Evolutionary conservation across 2,113 vertebrate genomes (phyloP).

Genomic region (Pterocles orientalis): DNA sequence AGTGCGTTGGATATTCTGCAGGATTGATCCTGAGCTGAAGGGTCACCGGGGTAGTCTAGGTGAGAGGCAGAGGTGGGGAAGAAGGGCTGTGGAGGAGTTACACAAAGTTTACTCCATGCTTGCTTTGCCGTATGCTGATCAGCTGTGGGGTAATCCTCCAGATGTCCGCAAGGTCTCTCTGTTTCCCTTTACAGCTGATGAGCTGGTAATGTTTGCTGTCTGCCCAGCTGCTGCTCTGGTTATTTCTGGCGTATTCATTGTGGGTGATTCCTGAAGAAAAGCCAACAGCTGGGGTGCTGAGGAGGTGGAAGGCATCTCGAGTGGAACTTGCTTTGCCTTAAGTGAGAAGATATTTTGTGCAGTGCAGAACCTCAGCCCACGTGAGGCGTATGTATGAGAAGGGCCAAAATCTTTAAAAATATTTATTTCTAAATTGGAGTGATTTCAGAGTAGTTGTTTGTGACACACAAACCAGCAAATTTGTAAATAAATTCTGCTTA

Average conservation of each 20-base stretch:
- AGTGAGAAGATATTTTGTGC: not conserved
- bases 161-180: fast-evolving
- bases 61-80: not conserved
- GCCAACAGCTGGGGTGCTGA: not conserved
- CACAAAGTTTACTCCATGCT: not conserved
- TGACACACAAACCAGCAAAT: not conserved
- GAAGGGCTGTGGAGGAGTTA: not conserved
- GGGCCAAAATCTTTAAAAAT: not conserved
- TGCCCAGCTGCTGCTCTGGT: not conserved
- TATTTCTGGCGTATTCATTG: not conserved
- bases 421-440: not conserved
- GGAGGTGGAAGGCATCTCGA: not conserved
- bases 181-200: not conserved
- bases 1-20: not conserved
- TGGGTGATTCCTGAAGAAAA: not conserved
- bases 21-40: not conserved
- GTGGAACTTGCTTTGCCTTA: not conserved
- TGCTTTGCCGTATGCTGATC: not conserved
- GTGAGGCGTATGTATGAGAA: not conserved
- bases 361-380: not conserved
- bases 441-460: not conserved
- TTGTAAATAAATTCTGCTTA: not conserved
- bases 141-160: not conserved
- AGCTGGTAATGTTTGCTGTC: not conserved
- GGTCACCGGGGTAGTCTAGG: not conserved